phyloP scores from a whole-genome alignment of 2,113 vertebrate genomes.

The Turnix velox region DNA sequence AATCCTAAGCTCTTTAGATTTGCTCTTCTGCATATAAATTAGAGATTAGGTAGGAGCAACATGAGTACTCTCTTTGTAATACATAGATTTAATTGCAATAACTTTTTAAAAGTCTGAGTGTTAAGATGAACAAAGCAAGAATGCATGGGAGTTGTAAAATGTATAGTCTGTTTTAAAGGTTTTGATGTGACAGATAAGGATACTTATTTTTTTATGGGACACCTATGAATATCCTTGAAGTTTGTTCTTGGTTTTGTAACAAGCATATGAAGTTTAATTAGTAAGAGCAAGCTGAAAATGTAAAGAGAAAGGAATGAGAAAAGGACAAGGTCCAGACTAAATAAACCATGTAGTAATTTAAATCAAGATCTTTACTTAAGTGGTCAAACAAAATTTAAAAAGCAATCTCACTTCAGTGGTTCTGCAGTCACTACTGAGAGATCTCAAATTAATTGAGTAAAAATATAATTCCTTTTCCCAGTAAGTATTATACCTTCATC shows the following conservation, averaged over 20 bases:
- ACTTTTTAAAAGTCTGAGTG: slow-evolving; percentile 35
- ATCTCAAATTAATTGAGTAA: not conserved
- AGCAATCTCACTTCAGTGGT: not conserved
- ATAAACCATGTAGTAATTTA: not conserved
- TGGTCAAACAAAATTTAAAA: not conserved
- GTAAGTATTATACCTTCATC: not conserved
- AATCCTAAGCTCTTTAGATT: slow-evolving; percentile 60
- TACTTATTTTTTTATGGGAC: not conserved
- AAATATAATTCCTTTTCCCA: not conserved
- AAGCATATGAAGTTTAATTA: not conserved
- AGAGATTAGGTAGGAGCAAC: slow-evolving; percentile 53
- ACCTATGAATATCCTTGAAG: not conserved
- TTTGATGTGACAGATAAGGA: slow-evolving; percentile 15
- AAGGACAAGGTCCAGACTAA: not conserved
- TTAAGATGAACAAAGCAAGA: slow-evolving; percentile 51
- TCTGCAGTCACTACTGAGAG: not conserved
- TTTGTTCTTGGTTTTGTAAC: not conserved
- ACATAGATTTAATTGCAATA: slow-evolving; percentile 57
- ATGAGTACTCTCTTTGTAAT: slow-evolving; percentile 43
- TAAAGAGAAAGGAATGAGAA: not conserved
- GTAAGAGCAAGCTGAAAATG: not conserved
- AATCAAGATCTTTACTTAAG: not conserved
- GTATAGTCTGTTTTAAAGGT: slow-evolving; percentile 23
- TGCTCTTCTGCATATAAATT: slow-evolving; percentile 63
- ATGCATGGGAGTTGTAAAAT: slow-evolving; percentile 3